Conservation (phyloP, 2,888 invertebrate genomes). For the Choristoneura rosaceana region DNA sequence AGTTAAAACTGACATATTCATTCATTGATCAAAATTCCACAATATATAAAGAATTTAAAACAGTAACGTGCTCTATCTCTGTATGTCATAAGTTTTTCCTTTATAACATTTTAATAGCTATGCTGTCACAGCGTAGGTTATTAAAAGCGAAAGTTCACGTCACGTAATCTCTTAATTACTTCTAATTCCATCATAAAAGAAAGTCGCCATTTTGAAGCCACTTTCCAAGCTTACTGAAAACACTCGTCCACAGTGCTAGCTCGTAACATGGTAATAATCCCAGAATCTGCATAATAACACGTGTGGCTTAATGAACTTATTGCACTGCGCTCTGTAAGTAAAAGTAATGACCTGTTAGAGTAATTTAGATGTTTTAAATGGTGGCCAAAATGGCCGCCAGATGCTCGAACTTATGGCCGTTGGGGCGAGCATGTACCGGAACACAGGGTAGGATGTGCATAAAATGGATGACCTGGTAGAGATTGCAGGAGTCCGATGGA, state of each 20-base stretch:
- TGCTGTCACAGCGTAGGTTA: not conserved
- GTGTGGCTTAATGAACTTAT: not conserved
- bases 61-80: too few species aligned
- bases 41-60: too few species aligned
- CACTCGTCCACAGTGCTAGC: conserved; percentile 5
- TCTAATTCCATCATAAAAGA: conserved; percentile 34
- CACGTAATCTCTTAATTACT: conserved; percentile 40
- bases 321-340: not conserved
- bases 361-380: conserved; percentile 5
- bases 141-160: conserved; percentile 38
- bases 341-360: conserved; percentile 1
- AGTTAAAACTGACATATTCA: too few species aligned
- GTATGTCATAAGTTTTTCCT: too few species aligned
- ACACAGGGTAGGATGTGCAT: too few species aligned
- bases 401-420: too few species aligned
- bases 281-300: conserved; percentile 2
- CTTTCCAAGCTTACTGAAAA: conserved; percentile 32
- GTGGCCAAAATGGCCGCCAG: too few species aligned
- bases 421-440: too few species aligned
- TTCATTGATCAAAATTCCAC: too few species aligned
- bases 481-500: too few species aligned
- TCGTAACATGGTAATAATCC: not conserved
- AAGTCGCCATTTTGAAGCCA: conserved; percentile 25
- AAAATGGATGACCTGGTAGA: too few species aligned
- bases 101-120: not conserved